These are phyloP conservation scores for Neodon shergylaensis DNA, from an alignment of 2,113 vertebrate species.

Conservation along the genomic window DNA sequence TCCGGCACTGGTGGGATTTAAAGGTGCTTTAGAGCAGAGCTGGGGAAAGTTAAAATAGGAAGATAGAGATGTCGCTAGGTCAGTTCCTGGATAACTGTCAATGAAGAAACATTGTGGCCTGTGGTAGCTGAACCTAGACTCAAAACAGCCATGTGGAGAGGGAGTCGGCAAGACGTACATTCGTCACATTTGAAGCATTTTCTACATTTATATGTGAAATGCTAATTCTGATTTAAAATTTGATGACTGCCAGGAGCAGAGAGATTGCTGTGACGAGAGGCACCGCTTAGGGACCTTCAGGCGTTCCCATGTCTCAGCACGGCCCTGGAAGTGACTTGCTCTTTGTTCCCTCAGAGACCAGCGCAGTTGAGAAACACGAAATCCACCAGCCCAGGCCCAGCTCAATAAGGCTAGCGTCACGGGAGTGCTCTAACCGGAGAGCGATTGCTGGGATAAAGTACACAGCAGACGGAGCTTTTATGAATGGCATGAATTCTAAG, in stretches of 20 bases:
- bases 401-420: conserved; percentile 48
- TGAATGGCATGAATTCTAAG: conserved; percentile 52
- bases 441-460: conserved; percentile 34
- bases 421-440: conserved; percentile 4
- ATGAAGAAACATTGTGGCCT: neutral
- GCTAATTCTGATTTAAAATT: conserved; percentile 43
- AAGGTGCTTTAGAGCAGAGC: conserved; percentile 25
- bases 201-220: conserved; percentile 35
- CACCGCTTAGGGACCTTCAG: neutral
- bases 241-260: neutral
- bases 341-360: neutral
- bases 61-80: conserved; percentile 5
- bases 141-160: neutral
- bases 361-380: neutral
- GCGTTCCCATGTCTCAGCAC: neutral
- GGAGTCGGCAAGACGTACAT: neutral
- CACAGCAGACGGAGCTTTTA: conserved; percentile 2
- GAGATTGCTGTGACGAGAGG: conserved; percentile 2
- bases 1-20: neutral
- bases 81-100: conserved; percentile 31
- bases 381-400: neutral
- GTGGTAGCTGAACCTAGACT: conserved; percentile 3
- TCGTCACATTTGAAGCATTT: conserved; percentile 20
- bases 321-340: neutral
- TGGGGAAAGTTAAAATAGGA: neutral